phyloP scores from a whole-genome alignment of 1,140 invertebrate genomes.

The Lasioglossum baleicum region DNA sequence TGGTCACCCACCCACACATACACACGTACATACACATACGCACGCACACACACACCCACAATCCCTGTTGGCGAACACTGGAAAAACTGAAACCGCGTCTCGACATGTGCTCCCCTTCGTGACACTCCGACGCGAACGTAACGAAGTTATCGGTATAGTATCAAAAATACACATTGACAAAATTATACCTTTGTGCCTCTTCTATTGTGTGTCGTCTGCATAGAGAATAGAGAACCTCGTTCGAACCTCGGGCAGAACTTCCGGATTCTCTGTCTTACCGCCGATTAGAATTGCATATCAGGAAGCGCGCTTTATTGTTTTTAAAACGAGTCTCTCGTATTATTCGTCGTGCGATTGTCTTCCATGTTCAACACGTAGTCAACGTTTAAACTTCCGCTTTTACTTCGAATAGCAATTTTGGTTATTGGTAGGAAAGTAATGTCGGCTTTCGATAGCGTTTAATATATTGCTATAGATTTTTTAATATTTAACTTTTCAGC shows the following conservation, averaged over 20 bases:
- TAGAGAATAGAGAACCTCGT: background rate
- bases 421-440: too few relatives aligned
- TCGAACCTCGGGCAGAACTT: conserved; percentile 20
- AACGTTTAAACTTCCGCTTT: background rate
- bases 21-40: too few relatives aligned
- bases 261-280: background rate
- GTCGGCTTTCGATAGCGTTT: too few relatives aligned
- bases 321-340: background rate
- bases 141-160: conserved; percentile 37
- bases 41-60: too few relatives aligned
- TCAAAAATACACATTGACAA: conserved; percentile 45
- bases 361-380: background rate
- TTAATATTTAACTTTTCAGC: too few relatives aligned
- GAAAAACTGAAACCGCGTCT: conserved; percentile 22
- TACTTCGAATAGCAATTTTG: too few relatives aligned
- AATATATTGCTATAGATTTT: too few relatives aligned
- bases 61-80: background rate
- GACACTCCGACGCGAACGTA: conserved; percentile 12
- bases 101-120: too few relatives aligned
- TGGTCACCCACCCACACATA: too few relatives aligned
- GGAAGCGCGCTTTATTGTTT: background rate
- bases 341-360: background rate
- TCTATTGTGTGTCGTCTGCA: conserved; percentile 19
- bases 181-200: conserved; percentile 31
- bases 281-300: background rate